Evolutionary conservation across 2,797 vertebrate species (phyloP), one percentile per base, ranked within the genome.

Genomic region (Todus mexicanus): DNA sequence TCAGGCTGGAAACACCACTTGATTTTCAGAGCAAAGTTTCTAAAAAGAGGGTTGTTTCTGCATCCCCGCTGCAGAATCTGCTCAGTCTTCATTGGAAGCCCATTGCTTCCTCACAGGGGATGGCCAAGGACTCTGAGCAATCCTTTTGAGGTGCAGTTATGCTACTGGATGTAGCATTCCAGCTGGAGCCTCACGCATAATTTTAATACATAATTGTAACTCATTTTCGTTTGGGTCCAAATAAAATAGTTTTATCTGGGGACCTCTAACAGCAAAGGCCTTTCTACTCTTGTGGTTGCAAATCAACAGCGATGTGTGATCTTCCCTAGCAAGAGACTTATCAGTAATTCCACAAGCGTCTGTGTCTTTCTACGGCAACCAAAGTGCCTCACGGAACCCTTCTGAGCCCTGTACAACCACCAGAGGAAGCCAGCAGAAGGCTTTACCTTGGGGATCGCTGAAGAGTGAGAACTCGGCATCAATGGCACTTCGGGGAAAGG

Each of bases 401-500:
- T 17, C 33, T 43, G 20, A 7, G 35, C 35, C n/a, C 43, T 11
- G 15, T 10, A 7, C 9, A 66, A 35, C 25, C 50, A 72, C 42
- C 31, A 70, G 47, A 60, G 70, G 40, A 31, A 77, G 38, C 29
- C 43, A 13, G 6, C 40, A 8, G 33, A 48, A 66, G 29, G 31
- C 23, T 27, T 1, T 95, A 99, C 99, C 99, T 98, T 99, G 98
- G 22, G 98, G 98, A 84, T 99, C 99, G 35, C 98, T 99, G 96
- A 99, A 99, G 80, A 99, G 98, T 0, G 99, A 99, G 97, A 99
- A 99, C 96, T 99, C 99, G 0, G 99, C 99, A 33, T 99, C 99
- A 21, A 99, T 98, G 79, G 99, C 99, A 10, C 98, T 99, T 31
- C 99, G 98, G 4, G 99, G 99, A 94, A 99, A 99, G 0, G 99